These are phyloP conservation scores for Anabacerthia variegaticeps DNA, from an alignment of 2,797 vertebrate species.

Conservation along the genomic window DNA sequence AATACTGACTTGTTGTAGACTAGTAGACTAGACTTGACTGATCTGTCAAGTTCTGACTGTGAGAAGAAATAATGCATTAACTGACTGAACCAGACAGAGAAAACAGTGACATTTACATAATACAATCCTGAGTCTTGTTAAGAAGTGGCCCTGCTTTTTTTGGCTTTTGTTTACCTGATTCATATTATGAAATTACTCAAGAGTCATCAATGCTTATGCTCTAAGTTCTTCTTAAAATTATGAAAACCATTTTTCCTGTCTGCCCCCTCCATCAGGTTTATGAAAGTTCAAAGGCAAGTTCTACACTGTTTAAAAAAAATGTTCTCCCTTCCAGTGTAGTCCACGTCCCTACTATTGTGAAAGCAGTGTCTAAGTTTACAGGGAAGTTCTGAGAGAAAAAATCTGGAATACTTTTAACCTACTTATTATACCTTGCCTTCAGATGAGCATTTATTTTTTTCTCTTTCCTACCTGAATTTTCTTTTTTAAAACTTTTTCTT, in stretches of 20 bases:
- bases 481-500: neutral
- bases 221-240: neutral
- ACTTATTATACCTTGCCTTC: neutral
- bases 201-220: neutral
- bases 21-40: neutral
- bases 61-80: neutral
- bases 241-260: neutral
- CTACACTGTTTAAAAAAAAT: neutral
- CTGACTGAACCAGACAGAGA: neutral
- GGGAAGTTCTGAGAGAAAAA: neutral
- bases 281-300: neutral
- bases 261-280: neutral
- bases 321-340: neutral
- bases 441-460: neutral
- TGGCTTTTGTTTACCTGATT: neutral
- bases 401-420: neutral
- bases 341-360: neutral
- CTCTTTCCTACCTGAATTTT: neutral
- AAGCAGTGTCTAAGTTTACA: neutral
- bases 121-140: neutral
- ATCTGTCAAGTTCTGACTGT: neutral
- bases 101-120: neutral
- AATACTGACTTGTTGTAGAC: neutral
- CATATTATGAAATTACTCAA: neutral
- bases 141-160: neutral